These are phyloP conservation scores for Chrosomus eos DNA, from an alignment of 2,797 vertebrate species.

Conservation along the genomic window DNA sequence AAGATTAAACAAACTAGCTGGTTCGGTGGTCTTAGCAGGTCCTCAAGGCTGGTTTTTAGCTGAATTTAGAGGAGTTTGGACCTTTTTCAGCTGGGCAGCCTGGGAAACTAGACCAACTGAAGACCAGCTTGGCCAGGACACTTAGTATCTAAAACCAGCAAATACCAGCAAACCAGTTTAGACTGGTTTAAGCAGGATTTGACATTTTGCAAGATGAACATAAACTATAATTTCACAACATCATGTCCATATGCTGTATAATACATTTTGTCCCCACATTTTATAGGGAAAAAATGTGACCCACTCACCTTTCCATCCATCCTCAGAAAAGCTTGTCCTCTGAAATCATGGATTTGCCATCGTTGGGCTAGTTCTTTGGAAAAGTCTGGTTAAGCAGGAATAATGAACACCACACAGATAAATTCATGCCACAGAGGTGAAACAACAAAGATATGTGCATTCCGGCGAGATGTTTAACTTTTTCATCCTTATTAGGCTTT, in stretches of 20 bases:
- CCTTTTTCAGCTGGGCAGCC: neutral
- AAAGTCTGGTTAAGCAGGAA: conserved; percentile 69
- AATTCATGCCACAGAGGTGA: conserved; percentile 45
- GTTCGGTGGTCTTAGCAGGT: neutral
- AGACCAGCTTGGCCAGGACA: neutral
- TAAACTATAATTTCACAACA: neutral
- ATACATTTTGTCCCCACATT: neutral
- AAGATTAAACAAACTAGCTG: neutral
- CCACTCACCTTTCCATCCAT: neutral
- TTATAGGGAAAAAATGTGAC: neutral
- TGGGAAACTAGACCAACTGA: neutral
- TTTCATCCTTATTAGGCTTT: conserved; percentile 61
- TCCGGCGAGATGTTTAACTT: conserved; percentile 36
- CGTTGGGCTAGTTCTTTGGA: conserved; percentile 61
- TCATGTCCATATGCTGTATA: neutral
- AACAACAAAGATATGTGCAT: conserved; percentile 21
- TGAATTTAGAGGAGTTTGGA: neutral
- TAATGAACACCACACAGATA: conserved; percentile 66
- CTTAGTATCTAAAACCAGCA: no score
- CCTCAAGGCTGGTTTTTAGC: neutral
- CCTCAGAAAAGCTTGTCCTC: conserved; percentile 11
- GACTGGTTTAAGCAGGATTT: neutral
- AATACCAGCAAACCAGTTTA: neutral
- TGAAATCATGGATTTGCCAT: conserved; percentile 60
- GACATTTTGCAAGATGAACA: neutral